Conservation (phyloP, 2,797 vertebrate genomes). For the Squalus acanthias region DNA sequence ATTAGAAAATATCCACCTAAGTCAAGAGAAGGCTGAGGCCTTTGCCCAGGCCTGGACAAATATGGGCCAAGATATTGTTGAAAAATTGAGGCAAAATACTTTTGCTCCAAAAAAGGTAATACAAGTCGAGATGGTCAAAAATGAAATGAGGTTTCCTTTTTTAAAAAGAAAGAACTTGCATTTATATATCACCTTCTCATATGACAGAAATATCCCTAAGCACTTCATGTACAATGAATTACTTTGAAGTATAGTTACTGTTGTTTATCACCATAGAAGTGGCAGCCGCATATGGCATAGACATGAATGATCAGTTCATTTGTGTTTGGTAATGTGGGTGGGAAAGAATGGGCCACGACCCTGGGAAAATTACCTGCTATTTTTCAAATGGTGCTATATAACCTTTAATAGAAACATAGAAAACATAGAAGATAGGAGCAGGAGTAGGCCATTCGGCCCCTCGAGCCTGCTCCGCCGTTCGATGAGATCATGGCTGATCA, state of each 20-base stretch:
- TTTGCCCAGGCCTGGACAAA: conserved; percentile 74
- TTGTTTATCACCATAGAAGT: background rate
- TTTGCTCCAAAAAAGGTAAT: conserved; percentile 85
- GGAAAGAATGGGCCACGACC: background rate
- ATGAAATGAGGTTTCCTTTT: background rate
- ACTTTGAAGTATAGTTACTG: background rate
- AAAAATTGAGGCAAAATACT: conserved; percentile 77
- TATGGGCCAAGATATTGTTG: conserved; percentile 75
- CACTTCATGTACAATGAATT: background rate
- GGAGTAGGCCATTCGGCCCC: too few species aligned
- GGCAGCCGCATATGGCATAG: too few species aligned
- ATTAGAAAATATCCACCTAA: conserved; percentile 70
- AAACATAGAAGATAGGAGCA: too few species aligned
- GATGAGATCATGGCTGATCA: too few species aligned
- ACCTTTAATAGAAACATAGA: background rate
- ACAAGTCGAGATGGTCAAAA: background rate
- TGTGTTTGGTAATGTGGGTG: background rate
- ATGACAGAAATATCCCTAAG: background rate
- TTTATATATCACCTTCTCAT: background rate
- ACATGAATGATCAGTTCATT: background rate
- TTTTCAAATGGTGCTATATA: background rate
- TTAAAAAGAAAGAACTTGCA: background rate
- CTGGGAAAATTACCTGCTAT: background rate
- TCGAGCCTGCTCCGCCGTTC: too few species aligned
- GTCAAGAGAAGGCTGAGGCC: conserved; percentile 73